Evolutionary conservation across 2,888 invertebrate species (phyloP).

Genomic region (Heterodera filipjevi): DNA sequence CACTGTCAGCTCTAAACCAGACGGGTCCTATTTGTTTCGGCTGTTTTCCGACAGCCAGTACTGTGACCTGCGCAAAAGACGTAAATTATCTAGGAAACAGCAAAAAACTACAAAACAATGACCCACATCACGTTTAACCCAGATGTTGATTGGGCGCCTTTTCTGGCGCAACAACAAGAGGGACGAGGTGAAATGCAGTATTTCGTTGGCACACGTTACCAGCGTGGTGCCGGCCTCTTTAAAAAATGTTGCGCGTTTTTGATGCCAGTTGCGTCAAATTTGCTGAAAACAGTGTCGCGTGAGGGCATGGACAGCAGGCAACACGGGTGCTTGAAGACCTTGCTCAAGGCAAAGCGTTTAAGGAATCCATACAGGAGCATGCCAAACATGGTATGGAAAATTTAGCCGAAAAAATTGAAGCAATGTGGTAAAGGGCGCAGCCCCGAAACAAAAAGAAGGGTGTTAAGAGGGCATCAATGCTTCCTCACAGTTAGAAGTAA

Average conservation of each 20-base stretch:
- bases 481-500: too few relatives aligned
- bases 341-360: conserved; percentile 1
- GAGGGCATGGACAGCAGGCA: conserved; percentile 17
- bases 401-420: conserved; percentile 1
- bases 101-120: background rate
- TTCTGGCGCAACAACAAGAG: background rate
- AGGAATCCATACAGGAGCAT: background rate
- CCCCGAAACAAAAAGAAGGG: too few relatives aligned
- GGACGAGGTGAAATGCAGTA: background rate
- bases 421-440: conserved; percentile 21
- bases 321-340: too few relatives aligned
- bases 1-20: conserved; percentile 28
- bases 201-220: conserved; percentile 3
- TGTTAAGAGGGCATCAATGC: too few relatives aligned
- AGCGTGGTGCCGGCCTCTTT: background rate
- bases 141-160: conserved; percentile 11
- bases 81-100: conserved; percentile 21
- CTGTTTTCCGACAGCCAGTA: too few relatives aligned
- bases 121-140: background rate
- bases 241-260: conserved; percentile 11
- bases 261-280: conserved; percentile 10
- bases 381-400: conserved; percentile 8
- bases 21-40: too few relatives aligned
- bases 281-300: background rate
- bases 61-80: too few relatives aligned